Evolutionary conservation across 2,797 vertebrate genomes (phyloP).

Genomic region (Pygocentrus nattereri): DNA sequence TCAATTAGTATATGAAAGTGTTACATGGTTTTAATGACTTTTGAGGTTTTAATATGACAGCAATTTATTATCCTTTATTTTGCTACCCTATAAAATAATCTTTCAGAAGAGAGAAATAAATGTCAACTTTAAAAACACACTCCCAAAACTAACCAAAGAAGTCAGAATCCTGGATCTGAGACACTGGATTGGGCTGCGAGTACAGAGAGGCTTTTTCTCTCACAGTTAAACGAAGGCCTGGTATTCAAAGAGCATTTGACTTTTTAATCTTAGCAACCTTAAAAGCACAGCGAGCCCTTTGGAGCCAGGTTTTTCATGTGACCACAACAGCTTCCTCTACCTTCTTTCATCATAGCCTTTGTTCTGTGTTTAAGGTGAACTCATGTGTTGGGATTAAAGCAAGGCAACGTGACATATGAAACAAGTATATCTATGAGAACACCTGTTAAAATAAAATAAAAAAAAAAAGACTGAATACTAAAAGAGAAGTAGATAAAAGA

Average conservation of each 20-base stretch:
- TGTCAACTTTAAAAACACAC: not conserved
- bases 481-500: slow-evolving; percentile 19
- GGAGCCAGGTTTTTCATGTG: slow-evolving; percentile 35
- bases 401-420: slow-evolving; percentile 18
- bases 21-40: too few relatives aligned
- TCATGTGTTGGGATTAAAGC: slow-evolving; percentile 34
- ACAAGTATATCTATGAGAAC: slow-evolving; percentile 22
- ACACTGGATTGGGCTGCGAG: not conserved
- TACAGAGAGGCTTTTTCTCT: slow-evolving; percentile 18
- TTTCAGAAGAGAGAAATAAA: not conserved
- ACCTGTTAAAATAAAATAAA: slow-evolving; percentile 24
- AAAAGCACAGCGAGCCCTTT: slow-evolving; percentile 53
- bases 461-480: slow-evolving; percentile 8
- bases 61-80: too few relatives aligned
- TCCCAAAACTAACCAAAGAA: not conserved
- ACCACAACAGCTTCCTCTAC: slow-evolving; percentile 23
- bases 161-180: not conserved
- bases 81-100: too few relatives aligned
- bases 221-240: slow-evolving; percentile 15
- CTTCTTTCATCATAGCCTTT: slow-evolving; percentile 49
- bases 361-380: slow-evolving; percentile 41
- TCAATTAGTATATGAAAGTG: too few relatives aligned
- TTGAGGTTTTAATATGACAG: too few relatives aligned
- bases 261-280: slow-evolving; percentile 50
- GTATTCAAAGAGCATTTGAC: slow-evolving; percentile 43